Evolutionary conservation across 2,113 vertebrate species (phyloP).

Genomic region (Percina caprodes): DNA sequence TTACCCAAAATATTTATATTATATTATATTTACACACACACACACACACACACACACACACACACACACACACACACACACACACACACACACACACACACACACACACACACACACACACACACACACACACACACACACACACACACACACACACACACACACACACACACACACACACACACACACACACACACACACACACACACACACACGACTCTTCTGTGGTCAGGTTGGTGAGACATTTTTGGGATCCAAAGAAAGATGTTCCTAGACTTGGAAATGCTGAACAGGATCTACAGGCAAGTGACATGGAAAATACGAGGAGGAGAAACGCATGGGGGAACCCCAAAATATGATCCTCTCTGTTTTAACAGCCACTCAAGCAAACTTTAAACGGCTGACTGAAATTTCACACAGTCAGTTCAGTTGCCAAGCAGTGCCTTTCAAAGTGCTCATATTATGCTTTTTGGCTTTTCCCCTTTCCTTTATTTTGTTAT

Average conservation of each 20-base stretch:
- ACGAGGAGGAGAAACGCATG: slow-evolving; percentile 28
- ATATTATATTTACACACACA: too few species aligned
- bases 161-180: too few species aligned
- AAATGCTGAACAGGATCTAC: slow-evolving; percentile 37
- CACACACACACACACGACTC: background rate
- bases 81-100: too few species aligned
- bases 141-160: too few species aligned
- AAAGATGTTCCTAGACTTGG: slow-evolving; percentile 28
- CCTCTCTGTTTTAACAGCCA: slow-evolving; percentile 48
- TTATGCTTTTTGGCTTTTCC: too few species aligned
- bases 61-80: too few species aligned
- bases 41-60: too few species aligned
- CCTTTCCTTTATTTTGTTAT: too few species aligned
- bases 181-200: too few species aligned
- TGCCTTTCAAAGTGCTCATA: background rate
- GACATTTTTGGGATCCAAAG: slow-evolving; percentile 42
- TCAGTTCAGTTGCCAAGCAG: background rate
- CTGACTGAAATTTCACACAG: slow-evolving; percentile 32
- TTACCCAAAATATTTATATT: slow-evolving; percentile 1
- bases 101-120: too few species aligned
- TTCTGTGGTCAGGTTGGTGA: slow-evolving; percentile 54
- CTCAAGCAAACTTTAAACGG: slow-evolving; percentile 4
- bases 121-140: too few species aligned
- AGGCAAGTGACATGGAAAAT: slow-evolving; percentile 50
- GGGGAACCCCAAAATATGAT: slow-evolving; percentile 66